Evolutionary conservation across 2,888 invertebrate genomes (phyloP).

Genomic region (Kuschelorhynchus macadamiae): DNA sequence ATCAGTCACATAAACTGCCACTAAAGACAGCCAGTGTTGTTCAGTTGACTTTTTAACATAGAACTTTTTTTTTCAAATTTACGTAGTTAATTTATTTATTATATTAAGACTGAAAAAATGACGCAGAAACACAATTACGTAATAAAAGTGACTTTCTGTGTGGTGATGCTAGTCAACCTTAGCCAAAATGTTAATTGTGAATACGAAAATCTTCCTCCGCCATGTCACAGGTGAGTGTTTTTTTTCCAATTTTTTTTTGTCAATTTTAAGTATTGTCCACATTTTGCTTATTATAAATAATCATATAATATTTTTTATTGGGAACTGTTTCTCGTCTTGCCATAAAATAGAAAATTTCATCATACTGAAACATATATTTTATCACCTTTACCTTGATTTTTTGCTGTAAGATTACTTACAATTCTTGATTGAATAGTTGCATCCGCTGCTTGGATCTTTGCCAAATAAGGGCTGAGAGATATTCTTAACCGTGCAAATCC

Average conservation of each 20-base stretch:
- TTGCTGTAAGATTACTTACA: no score
- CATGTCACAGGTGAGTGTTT: conserved; percentile 52
- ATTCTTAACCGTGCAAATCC: no score
- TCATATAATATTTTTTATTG: no score
- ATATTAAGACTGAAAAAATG: conserved; percentile 36
- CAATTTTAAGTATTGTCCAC: no score
- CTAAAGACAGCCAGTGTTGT: conserved; percentile 5
- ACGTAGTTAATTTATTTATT: conserved; percentile 25
- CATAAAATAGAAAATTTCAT: conserved; percentile 24
- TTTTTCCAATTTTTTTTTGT: no score
- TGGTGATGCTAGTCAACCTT: conserved; percentile 49
- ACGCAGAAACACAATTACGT: conserved; percentile 8
- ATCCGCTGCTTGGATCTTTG: neutral
- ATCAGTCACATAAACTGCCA: conserved; percentile 35
- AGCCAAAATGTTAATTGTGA: conserved; percentile 44
- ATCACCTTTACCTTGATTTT: neutral
- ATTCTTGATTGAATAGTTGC: no score
- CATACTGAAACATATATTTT: conserved; percentile 10
- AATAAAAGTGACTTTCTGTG: conserved; percentile 43
- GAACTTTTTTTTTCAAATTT: conserved; percentile 13
- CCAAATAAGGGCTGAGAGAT: no score
- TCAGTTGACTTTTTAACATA: conserved; percentile 9
- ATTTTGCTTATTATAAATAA: no score
- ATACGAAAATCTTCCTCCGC: conserved; percentile 47
- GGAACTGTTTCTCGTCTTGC: conserved; percentile 8